Evolutionary conservation across 2,797 vertebrate genomes (phyloP).

Genomic region (Ctenochaetus hawaiiensis): DNA sequence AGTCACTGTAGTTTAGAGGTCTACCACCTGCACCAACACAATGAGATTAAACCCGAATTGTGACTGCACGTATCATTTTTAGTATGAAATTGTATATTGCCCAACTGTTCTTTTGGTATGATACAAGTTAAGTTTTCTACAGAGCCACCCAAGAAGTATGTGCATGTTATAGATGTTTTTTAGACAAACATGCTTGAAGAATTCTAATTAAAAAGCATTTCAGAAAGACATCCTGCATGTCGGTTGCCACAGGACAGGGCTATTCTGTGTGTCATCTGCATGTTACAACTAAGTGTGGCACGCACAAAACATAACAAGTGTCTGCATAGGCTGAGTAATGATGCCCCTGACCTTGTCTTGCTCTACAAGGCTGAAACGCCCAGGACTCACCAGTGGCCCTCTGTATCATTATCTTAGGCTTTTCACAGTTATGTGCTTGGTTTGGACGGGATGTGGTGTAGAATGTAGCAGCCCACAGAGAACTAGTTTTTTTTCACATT

Average conservation of each 20-base stretch:
- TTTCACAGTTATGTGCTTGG: conserved; percentile 81
- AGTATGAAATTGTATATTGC: not conserved
- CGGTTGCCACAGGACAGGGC: not conserved
- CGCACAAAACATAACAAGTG: conserved; percentile 27
- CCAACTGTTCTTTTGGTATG: not conserved
- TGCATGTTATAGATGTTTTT: not conserved
- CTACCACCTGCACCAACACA: not conserved
- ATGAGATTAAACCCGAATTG: not conserved
- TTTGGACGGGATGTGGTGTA: conserved; percentile 77
- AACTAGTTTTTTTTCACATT: conserved; percentile 71
- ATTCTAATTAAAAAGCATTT: conserved; percentile 1
- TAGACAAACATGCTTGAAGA: not conserved
- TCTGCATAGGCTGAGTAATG: conserved; percentile 40
- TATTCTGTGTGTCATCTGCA: conserved; percentile 7
- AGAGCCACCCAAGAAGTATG: not conserved
- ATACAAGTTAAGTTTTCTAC: not conserved
- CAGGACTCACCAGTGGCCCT: conserved; percentile 43
- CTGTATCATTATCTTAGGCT: conserved; percentile 75
- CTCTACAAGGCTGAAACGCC: conserved; percentile 47
- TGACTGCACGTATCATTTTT: not conserved
- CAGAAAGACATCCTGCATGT: not conserved
- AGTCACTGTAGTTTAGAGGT: not conserved
- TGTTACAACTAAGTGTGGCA: conserved; percentile 29
- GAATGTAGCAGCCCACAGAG: conserved; percentile 80
- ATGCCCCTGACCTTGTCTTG: conserved; percentile 53